phyloP scores from a whole-genome alignment of 2,888 invertebrate species.

The Tetramorium bicarinatum region DNA sequence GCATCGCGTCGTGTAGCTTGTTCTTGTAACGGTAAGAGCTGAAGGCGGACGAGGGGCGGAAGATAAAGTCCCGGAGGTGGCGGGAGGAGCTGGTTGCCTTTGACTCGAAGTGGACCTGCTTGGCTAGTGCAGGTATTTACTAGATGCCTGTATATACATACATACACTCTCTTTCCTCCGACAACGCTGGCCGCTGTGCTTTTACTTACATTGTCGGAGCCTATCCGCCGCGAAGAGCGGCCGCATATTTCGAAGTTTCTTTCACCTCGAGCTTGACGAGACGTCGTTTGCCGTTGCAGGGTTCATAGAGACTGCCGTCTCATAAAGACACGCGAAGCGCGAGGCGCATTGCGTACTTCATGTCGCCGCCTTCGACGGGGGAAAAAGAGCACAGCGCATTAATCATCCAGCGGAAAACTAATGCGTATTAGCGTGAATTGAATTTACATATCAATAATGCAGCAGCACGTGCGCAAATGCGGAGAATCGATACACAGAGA shows the following conservation, averaged over 20 bases:
- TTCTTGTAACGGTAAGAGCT: constrained; percentile 78
- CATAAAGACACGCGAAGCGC: neutral
- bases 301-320: constrained; percentile 75
- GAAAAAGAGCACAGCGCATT: constrained; percentile 61
- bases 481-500: constrained; percentile 50
- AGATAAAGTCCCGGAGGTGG: constrained; percentile 53
- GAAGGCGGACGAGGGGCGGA: constrained; percentile 63
- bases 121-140: constrained; percentile 81
- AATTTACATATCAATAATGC: constrained; percentile 73
- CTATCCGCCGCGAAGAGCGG: constrained; percentile 66
- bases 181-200: constrained; percentile 35
- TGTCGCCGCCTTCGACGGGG: constrained; percentile 10
- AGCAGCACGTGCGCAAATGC: constrained; percentile 52
- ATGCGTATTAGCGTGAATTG: constrained; percentile 69
- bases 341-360: constrained; percentile 14
- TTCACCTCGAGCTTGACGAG: constrained; percentile 69
- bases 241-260: constrained; percentile 75
- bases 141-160: constrained; percentile 70
- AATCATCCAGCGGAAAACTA: constrained; percentile 71
- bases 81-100: constrained; percentile 71
- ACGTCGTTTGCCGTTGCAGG: constrained; percentile 64
- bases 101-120: constrained; percentile 78
- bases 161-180: constrained; percentile 50
- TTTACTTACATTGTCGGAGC: constrained; percentile 52
- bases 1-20: constrained; percentile 65